Conservation (phyloP, 1,140 invertebrate species). For the Telenomus remus region DNA sequence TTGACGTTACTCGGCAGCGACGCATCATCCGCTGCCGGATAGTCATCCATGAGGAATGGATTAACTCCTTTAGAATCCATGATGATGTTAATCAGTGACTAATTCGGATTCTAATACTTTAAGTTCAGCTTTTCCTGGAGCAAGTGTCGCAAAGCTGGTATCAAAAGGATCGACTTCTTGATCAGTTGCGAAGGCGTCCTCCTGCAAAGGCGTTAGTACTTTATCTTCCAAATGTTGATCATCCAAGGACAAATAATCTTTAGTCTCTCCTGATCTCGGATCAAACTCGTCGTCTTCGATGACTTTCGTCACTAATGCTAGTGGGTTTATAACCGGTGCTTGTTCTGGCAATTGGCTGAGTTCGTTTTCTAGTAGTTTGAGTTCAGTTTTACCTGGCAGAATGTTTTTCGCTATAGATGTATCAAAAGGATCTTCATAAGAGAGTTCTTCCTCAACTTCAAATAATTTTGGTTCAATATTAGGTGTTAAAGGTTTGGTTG, state of each 20-base stretch:
- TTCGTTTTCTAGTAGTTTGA: constrained; percentile 85
- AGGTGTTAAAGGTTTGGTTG: constrained; percentile 80
- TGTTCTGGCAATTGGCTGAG: constrained; percentile 73
- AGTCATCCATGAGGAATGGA: constrained; percentile 85
- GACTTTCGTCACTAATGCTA: constrained; percentile 48
- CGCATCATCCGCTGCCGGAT: constrained; percentile 64
- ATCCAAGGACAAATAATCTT: constrained; percentile 66
- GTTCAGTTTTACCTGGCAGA: constrained; percentile 84
- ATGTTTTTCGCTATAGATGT: constrained; percentile 86
- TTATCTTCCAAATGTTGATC: constrained; percentile 65
- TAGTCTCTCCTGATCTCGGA: constrained; percentile 61
- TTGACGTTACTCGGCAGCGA: constrained; percentile 76
- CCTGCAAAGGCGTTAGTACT: constrained; percentile 71
- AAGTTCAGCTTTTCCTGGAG: constrained; percentile 78
- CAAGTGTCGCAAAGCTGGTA: constrained; percentile 78
- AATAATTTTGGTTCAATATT: constrained; percentile 71
- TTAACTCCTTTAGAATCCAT: constrained; percentile 80
- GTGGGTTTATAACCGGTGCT: constrained; percentile 54
- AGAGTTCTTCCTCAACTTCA: constrained; percentile 66
- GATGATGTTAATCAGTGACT: constrained; percentile 68
- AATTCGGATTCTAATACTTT: constrained; percentile 79
- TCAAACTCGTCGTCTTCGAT: constrained; percentile 67
- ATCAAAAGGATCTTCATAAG: constrained; percentile 84
- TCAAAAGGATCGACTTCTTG: constrained; percentile 81
- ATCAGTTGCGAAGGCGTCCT: constrained; percentile 44